Percentiles rank a stretch among this genome's conserved stretches.
phyloP scores from a whole-genome alignment of 2,113 vertebrate species.

The Paramisgurnus dabryanus region DNA sequence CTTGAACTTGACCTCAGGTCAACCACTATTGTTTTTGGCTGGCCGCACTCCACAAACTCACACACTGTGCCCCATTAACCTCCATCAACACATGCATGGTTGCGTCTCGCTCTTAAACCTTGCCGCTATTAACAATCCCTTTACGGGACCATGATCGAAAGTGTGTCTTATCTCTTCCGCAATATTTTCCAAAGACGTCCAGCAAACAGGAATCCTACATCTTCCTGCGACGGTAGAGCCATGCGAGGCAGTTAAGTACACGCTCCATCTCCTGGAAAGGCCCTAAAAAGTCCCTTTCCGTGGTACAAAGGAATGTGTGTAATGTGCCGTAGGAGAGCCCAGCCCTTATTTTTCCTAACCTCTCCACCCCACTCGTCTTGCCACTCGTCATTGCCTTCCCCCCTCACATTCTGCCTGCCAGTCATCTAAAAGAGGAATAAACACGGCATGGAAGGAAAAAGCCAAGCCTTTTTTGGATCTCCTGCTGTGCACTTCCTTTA shows the following conservation, averaged over 20 bases:
- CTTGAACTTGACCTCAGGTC: slow-evolving; percentile 36
- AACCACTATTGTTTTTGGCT: slow-evolving; percentile 48
- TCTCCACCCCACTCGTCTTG: slow-evolving; percentile 16
- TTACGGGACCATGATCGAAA: slow-evolving; percentile 24
- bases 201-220: slow-evolving; percentile 56
- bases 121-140: slow-evolving; percentile 25
- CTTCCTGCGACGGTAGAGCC: slow-evolving; percentile 41
- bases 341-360: slow-evolving; percentile 26
- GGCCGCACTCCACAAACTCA: not conserved
- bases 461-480: slow-evolving; percentile 32
- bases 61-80: slow-evolving; percentile 21
- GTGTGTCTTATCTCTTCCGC: slow-evolving; percentile 58
- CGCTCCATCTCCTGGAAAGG: slow-evolving; percentile 25
- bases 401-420: not conserved
- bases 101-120: slow-evolving; percentile 19
- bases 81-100: not conserved
- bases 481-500: slow-evolving; percentile 52
- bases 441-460: slow-evolving; percentile 36
- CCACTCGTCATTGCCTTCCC: slow-evolving; percentile 39
- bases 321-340: not conserved
- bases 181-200: slow-evolving; percentile 45
- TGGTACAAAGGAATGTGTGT: slow-evolving; percentile 31
- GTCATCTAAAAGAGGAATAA: slow-evolving; percentile 42
- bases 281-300: slow-evolving; percentile 37
- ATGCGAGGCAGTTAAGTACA: not conserved